These are phyloP conservation scores for Euleptes europaea DNA, from an alignment of 2,113 vertebrate genomes.

Conservation along the genomic window DNA sequence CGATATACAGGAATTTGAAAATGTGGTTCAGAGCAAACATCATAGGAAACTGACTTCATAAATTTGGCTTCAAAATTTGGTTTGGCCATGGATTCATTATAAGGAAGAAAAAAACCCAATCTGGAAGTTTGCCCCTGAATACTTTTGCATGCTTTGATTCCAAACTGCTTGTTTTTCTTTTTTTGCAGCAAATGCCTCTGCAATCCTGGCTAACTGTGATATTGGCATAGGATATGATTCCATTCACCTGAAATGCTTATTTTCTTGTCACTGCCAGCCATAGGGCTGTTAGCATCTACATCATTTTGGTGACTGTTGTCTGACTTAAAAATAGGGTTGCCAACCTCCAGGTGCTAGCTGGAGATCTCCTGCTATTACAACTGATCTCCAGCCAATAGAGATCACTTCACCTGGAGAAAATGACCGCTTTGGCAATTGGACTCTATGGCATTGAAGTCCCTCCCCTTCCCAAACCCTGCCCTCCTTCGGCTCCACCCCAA, in stretches of 20 bases:
- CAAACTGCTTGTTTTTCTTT: neutral
- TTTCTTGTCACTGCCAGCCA: neutral
- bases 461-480: too few species aligned
- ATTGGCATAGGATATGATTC: neutral
- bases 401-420: too few species aligned
- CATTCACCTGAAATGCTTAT: neutral
- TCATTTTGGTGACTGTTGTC: neutral
- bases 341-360: too few species aligned
- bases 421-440: too few species aligned
- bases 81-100: neutral
- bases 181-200: neutral
- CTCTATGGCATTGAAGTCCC: too few species aligned
- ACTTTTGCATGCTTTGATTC: neutral
- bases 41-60: neutral
- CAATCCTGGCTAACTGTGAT: neutral
- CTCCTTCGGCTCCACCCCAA: too few species aligned
- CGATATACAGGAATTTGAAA: neutral
- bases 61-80: neutral
- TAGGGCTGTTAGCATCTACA: neutral
- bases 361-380: too few species aligned
- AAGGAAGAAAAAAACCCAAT: neutral
- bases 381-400: too few species aligned
- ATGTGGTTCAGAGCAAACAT: neutral
- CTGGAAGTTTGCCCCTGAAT: neutral
- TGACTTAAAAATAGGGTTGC: neutral